Evolutionary conservation across 2,797 vertebrate genomes (phyloP).

Genomic region (Enteromius mattozi): DNA sequence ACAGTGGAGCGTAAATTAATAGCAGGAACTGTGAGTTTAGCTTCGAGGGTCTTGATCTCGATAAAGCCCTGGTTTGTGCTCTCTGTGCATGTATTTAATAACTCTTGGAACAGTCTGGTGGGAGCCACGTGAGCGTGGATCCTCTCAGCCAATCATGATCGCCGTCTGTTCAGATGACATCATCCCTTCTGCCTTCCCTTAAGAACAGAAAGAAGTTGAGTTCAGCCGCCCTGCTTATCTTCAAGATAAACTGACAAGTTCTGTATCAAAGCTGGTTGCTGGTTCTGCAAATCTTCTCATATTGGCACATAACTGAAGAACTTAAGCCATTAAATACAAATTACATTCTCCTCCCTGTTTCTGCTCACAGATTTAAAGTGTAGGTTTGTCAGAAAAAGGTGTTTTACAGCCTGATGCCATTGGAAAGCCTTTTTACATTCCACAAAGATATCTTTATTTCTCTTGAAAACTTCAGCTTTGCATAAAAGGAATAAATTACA

Average conservation of each 20-base stretch:
- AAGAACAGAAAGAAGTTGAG: conserved; percentile 57
- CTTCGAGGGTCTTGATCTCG: conserved; percentile 23
- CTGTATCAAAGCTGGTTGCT: conserved; percentile 33
- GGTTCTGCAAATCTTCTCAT: conserved; percentile 4
- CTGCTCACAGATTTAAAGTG: not conserved
- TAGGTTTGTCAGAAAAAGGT: not conserved
- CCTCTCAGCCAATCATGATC: conserved; percentile 69
- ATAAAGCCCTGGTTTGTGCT: conserved; percentile 43
- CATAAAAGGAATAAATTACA: not conserved
- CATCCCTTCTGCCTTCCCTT: conserved; percentile 64
- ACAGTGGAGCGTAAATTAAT: conserved; percentile 9
- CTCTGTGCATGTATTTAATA: conserved; percentile 44
- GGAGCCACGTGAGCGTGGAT: conserved; percentile 18
- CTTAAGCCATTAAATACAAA: conserved; percentile 25
- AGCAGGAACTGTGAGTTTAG: conserved; percentile 31
- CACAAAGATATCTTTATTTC: not conserved
- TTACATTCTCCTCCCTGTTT: conserved; percentile 12
- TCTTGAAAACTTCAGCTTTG: not conserved
- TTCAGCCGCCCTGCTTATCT: conserved; percentile 62
- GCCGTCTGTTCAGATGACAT: conserved; percentile 68
- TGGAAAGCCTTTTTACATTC: not conserved
- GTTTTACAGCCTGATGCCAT: not conserved
- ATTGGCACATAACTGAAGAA: not conserved
- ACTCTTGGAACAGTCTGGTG: conserved; percentile 15
- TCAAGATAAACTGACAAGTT: not conserved